A percentile compares a stretch with the other conserved stretches of the same genome.
phyloP scores from a whole-genome alignment of 1,140 invertebrate genomes.

The Drosophila nigrodunni region DNA sequence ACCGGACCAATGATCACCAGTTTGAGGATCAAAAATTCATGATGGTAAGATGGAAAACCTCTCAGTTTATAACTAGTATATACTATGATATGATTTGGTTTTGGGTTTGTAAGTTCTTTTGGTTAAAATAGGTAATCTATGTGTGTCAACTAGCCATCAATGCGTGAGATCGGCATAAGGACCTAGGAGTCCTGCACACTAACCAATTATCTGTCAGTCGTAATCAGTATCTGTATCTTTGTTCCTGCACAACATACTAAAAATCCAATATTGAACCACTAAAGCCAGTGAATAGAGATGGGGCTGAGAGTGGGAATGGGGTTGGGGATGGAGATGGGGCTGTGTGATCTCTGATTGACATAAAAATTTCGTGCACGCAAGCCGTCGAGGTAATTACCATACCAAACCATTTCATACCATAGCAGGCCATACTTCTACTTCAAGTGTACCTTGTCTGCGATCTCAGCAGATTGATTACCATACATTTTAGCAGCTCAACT shows the following conservation, averaged over 20 bases:
- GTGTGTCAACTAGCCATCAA: constrained; percentile 17
- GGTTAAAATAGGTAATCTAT: background rate
- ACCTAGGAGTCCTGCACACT: constrained; percentile 18
- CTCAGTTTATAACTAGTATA: background rate
- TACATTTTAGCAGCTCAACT: constrained; percentile 65
- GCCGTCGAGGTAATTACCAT: constrained; percentile 69
- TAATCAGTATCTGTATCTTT: constrained; percentile 54
- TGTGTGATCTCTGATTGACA: constrained; percentile 75
- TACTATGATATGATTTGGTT: background rate
- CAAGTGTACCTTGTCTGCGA: constrained; percentile 58
- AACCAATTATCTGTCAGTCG: constrained; percentile 71
- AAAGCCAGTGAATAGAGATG: constrained; percentile 34
- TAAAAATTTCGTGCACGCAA: constrained; percentile 79
- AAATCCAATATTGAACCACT: constrained; percentile 72
- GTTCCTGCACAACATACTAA: constrained; percentile 43
- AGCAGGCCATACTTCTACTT: background rate
- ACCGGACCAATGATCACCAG: constrained; percentile 83
- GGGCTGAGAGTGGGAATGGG: constrained; percentile 3
- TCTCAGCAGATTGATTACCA: constrained; percentile 76
- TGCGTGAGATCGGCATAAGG: constrained; percentile 17
- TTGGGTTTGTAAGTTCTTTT: background rate
- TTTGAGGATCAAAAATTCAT: constrained; percentile 84
- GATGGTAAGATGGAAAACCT: constrained; percentile 74
- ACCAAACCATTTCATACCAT: constrained; percentile 50
- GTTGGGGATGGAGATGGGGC: constrained; percentile 21